Evolutionary conservation across 2,888 invertebrate species (phyloP), one percentile per base, ranked within the genome.

Genomic region (Hypena proboscidalis): DNA sequence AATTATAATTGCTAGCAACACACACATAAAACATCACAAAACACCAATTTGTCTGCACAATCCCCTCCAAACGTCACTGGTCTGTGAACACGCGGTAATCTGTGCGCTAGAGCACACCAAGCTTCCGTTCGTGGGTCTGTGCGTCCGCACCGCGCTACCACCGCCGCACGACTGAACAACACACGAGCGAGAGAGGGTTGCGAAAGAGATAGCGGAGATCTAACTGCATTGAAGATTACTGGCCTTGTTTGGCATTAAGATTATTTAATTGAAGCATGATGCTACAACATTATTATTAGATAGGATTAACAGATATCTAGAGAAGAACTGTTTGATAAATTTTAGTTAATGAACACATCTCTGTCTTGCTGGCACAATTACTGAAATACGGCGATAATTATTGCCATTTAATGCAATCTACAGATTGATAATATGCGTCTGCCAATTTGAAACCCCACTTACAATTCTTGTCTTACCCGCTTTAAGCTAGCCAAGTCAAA

Each of bases 91-190:
- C 52, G 45, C 50, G 43, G 69, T 67, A 72, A 78, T 74, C 69
- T 69, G 65, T 43, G 81, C 79, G 77, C 80, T 68, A 70, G 80
- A 77, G 81, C 73, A 80, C 66, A 67, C 70, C 55, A 70, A 58
- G 74, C 80, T 80, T 83, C 83, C 85, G 84, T n/a, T n/a, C n/a
- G n/a, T n/a, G n/a, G n/a, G n/a, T n/a, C n/a, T n/a, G n/a, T n/a
- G n/a, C n/a, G n/a, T 71, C 75, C 73, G 69, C 69, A 70, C 59
- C 67, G 64, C 54, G 66, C 66, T 69, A 70, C 69, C 65, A 72
- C 70, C 58, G 52, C 56, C 46, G 53, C 33, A 36, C 34, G 48
- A 69, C 70, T 71, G 66, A 53, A 34, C 57, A 66, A 62, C 47
- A 52, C 49, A 64, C 32, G 55, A 67, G 68, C 58, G 55, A 58